phyloP scores from a whole-genome alignment of 1,140 invertebrate species.

The Battus philenor region DNA sequence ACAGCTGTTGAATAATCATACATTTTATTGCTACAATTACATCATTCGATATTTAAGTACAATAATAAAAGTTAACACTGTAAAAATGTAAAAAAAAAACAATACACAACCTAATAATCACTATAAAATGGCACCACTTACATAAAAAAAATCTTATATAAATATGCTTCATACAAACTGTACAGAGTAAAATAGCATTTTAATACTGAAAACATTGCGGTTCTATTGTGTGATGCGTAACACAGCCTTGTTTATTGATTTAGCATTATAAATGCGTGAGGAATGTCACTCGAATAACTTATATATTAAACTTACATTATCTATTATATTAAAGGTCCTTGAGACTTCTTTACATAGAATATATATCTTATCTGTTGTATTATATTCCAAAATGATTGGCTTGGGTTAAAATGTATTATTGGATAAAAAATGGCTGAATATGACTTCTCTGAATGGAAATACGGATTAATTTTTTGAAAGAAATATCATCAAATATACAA shows the following conservation, averaged over 20 bases:
- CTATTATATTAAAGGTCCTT: too few species aligned
- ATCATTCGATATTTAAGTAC: slow-evolving; percentile 21
- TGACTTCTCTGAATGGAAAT: too few species aligned
- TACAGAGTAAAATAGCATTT: slow-evolving; percentile 74
- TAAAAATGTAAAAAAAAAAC: slow-evolving; percentile 21
- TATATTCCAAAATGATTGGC: too few species aligned
- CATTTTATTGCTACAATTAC: slow-evolving; percentile 16
- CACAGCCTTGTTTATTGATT: slow-evolving; percentile 28
- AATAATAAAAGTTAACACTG: slow-evolving; percentile 21
- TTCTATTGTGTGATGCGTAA: slow-evolving; percentile 30
- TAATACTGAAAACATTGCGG: slow-evolving; percentile 39
- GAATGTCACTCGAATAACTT: slow-evolving; percentile 37
- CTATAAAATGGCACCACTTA: slow-evolving; percentile 35
- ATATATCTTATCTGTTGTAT: too few species aligned
- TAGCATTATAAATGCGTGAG: slow-evolving; percentile 31
- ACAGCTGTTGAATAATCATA: too few species aligned
- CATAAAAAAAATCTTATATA: slow-evolving; percentile 16
- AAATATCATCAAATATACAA: too few species aligned
- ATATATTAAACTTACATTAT: too few species aligned
- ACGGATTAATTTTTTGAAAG: too few species aligned
- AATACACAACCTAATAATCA: slow-evolving; percentile 26
- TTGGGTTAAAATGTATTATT: too few species aligned
- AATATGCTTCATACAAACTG: slow-evolving; percentile 2
- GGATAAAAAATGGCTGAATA: too few species aligned
- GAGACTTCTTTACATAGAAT: too few species aligned